Evolutionary conservation across 2,797 vertebrate species (phyloP).

Genomic region (Acipenser ruthenus): DNA sequence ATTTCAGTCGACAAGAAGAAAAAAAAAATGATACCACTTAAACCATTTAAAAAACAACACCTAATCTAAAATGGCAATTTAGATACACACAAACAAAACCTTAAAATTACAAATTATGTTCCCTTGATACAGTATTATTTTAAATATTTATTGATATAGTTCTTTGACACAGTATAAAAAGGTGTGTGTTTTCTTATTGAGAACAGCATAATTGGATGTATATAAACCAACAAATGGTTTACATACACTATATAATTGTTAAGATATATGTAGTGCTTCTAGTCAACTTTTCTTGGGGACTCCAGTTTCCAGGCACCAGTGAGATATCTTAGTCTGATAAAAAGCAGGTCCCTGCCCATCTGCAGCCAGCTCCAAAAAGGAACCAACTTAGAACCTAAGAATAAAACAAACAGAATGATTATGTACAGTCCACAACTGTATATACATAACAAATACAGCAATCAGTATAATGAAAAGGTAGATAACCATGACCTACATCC

Average conservation of each 20-base stretch:
- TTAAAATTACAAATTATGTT: slow-evolving; percentile 1
- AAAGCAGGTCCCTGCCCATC: slow-evolving; percentile 89
- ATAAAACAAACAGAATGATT: slow-evolving; percentile 20
- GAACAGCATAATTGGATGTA: not conserved
- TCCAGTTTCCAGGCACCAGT: slow-evolving; percentile 87
- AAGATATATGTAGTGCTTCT: slow-evolving; percentile 22
- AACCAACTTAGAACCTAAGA: slow-evolving; percentile 88
- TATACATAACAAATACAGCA: not conserved
- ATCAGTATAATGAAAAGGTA: not conserved
- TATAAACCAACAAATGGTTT: not conserved
- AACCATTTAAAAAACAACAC: not conserved
- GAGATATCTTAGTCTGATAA: slow-evolving; percentile 88
- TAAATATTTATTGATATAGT: slow-evolving; percentile 15
- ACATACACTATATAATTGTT: too few species aligned
- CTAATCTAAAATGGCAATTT: not conserved
- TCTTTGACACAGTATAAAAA: slow-evolving; percentile 18
- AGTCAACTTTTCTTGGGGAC: slow-evolving; percentile 63
- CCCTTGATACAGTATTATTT: not conserved
- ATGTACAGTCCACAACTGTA: too few species aligned
- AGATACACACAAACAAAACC: not conserved
- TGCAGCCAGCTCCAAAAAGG: slow-evolving; percentile 98
- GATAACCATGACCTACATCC: too few species aligned
- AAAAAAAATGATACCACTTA: slow-evolving; percentile 6
- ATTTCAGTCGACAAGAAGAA: slow-evolving; percentile 7
- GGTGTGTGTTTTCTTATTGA: slow-evolving; percentile 27